Conservation (phyloP, 2,888 invertebrate species). For the Heteromyza rotundicornis region DNA sequence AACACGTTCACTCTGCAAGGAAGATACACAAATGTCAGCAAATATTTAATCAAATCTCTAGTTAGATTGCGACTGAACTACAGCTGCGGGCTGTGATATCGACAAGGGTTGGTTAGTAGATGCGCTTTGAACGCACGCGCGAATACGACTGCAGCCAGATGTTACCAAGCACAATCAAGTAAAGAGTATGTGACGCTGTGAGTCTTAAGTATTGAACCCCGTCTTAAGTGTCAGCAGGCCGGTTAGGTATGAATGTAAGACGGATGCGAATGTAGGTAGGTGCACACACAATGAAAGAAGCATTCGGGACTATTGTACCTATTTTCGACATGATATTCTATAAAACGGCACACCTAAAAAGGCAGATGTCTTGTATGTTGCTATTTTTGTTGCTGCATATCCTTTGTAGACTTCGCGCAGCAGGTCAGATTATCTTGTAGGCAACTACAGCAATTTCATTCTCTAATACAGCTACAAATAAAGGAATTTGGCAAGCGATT, state of each 20-base stretch:
- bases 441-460: too few species aligned
- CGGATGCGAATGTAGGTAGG: too few species aligned
- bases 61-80: not conserved
- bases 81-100: not conserved
- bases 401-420: slow-evolving; percentile 6
- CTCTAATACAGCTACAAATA: too few species aligned
- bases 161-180: slow-evolving; percentile 45
- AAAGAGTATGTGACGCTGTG: slow-evolving; percentile 9
- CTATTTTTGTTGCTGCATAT: too few species aligned
- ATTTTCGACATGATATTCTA: not conserved
- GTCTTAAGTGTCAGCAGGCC: slow-evolving; percentile 5
- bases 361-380: too few species aligned
- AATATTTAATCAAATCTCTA: not conserved
- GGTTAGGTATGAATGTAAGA: slow-evolving; percentile 45
- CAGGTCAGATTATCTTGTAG: slow-evolving; percentile 53
- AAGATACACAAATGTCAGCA: not conserved
- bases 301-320: not conserved
- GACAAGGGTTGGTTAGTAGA: not conserved
- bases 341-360: too few species aligned
- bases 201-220: not conserved
- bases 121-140: not conserved
- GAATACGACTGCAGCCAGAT: slow-evolving; percentile 33
- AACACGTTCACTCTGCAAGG: not conserved
- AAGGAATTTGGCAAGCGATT: too few species aligned
- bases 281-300: too few species aligned